A percentile compares a stretch with the other conserved stretches of the same genome.
Conservation (phyloP, 2,888 invertebrate genomes). For the Pyrrhia umbra region DNA sequence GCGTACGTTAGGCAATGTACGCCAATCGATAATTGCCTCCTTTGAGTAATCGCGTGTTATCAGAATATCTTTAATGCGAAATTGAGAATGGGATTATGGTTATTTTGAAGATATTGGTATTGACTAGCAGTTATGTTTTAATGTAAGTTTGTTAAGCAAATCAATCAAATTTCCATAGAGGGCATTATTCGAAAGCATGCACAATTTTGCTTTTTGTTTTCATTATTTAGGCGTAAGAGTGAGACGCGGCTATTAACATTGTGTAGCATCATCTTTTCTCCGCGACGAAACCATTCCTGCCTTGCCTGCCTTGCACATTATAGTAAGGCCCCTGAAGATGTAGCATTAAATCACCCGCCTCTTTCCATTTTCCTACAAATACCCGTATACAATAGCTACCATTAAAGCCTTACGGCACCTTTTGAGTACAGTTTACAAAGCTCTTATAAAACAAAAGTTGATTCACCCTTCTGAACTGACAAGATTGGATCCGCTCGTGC, state of each 20-base stretch:
- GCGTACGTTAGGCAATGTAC: slow-evolving; percentile 1
- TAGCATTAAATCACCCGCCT: background rate
- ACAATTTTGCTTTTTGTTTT: no score
- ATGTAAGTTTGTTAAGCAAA: no score
- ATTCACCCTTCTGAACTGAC: slow-evolving; percentile 53
- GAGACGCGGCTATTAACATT: no score
- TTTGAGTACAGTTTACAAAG: slow-evolving; percentile 48
- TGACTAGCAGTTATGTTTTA: background rate
- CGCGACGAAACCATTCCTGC: no score
- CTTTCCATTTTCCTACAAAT: background rate
- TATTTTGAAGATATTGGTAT: background rate
- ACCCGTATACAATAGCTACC: background rate
- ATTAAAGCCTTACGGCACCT: slow-evolving; percentile 40
- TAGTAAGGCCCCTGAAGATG: no score
- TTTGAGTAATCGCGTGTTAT: background rate
- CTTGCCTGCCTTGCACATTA: no score
- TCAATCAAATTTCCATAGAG: no score
- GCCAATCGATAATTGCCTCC: slow-evolving; percentile 16
- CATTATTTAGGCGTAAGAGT: no score
- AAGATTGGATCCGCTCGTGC: slow-evolving; percentile 46
- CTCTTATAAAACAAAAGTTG: slow-evolving; percentile 56
- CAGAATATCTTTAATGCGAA: background rate
- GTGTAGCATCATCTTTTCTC: no score
- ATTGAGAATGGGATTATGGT: background rate
- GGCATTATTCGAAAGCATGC: no score